Percentiles rank a stretch among this genome's conserved stretches.
phyloP scores from a whole-genome alignment of 30 jellyfish, hydroid and myxozoan species.

The Catostylus mosaicus region DNA sequence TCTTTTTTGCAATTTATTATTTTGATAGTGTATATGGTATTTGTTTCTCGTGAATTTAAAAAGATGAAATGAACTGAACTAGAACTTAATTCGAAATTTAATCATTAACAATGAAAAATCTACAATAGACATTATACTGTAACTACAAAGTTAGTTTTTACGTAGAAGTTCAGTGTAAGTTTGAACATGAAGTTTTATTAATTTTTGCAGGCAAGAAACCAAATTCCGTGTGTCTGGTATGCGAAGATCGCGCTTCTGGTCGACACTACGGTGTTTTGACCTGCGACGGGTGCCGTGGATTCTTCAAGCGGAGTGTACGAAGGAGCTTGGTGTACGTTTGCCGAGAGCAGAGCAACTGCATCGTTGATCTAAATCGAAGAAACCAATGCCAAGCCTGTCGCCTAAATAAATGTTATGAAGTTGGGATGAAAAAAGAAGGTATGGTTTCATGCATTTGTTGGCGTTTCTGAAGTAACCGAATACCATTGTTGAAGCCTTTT shows the following conservation, averaged over 20 bases:
- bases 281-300: constrained; percentile 98
- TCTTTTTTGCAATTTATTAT: too few species aligned
- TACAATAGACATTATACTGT: too few species aligned
- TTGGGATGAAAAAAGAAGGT: constrained; percentile 92
- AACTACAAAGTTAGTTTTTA: too few species aligned
- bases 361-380: constrained; percentile 79
- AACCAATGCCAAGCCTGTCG: constrained; percentile 93
- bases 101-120: too few species aligned
- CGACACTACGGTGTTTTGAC: constrained; percentile 92
- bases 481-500: too few species aligned
- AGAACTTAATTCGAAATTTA: too few species aligned
- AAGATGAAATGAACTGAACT: too few species aligned
- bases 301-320: constrained; percentile 91
- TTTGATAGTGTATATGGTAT: too few species aligned
- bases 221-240: constrained; percentile 66
- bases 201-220: constrained; percentile 41
- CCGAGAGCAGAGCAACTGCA: constrained; percentile 73
- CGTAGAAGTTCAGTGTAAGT: too few species aligned
- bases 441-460: background rate
- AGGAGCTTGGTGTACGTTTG: constrained; percentile 68
- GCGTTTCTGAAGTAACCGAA: background rate
- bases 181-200: too few species aligned
- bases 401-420: constrained; percentile 67
- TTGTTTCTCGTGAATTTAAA: too few species aligned
- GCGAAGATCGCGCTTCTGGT: constrained; percentile 94